A percentile compares a stretch with the other conserved stretches of the same genome.
These are phyloP conservation scores for Cyclophora punctaria DNA, from an alignment of 2,888 invertebrate species.

Conservation along the genomic window DNA sequence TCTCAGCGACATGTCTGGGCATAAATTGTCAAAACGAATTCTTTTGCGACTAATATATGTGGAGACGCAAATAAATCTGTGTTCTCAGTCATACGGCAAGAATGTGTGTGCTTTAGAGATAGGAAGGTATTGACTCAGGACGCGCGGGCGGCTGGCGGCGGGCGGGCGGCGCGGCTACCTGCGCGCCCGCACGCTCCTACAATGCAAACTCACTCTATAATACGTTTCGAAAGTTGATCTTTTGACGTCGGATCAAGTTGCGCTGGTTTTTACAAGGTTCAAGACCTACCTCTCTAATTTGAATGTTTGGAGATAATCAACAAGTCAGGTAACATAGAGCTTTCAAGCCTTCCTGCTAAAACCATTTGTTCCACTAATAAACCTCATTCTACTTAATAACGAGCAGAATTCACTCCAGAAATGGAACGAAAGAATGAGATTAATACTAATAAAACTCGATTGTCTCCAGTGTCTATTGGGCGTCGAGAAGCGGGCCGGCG, in stretches of 20 bases:
- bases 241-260: conserved; percentile 8
- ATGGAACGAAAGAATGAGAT: not conserved
- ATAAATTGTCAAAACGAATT: conserved; percentile 29
- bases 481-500: conserved; percentile 1
- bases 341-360: too few relatives aligned
- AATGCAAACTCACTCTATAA: conserved; percentile 12
- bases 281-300: conserved; percentile 7
- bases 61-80: conserved; percentile 30
- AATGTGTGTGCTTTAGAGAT: conserved; percentile 21
- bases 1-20: conserved; percentile 24
- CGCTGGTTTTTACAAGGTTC: conserved; percentile 13
- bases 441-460: not conserved
- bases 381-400: too few relatives aligned
- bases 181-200: conserved; percentile 3
- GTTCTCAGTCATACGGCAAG: conserved; percentile 23
- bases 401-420: not conserved
- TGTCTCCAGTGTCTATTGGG: not conserved
- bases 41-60: conserved; percentile 28
- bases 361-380: too few relatives aligned
- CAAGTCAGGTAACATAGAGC: too few relatives aligned
- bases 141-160: conserved; percentile 1
- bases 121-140: conserved; percentile 17
- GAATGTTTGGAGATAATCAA: too few relatives aligned
- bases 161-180: conserved; percentile 3
- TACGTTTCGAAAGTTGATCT: conserved; percentile 17